A percentile compares a stretch with the other conserved stretches of the same genome.
phyloP scores from a whole-genome alignment of 1,140 invertebrate genomes.

The Popillia japonica region DNA sequence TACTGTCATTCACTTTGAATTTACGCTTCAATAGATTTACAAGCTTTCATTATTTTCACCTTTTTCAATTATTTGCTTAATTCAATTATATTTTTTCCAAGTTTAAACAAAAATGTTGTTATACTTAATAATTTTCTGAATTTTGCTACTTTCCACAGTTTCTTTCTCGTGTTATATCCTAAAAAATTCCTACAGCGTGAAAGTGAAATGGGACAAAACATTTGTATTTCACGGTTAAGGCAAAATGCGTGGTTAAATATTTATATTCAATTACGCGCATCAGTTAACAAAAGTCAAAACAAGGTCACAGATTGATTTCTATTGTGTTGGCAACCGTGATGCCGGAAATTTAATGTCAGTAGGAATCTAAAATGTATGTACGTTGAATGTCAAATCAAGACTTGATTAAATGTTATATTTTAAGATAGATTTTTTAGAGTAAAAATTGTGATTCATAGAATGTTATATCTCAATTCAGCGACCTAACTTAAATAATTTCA shows the following conservation, averaged over 20 bases:
- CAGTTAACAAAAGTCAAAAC: conserved; percentile 7
- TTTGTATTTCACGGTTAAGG: conserved; percentile 12
- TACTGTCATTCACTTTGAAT: too few species aligned
- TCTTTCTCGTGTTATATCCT: not conserved
- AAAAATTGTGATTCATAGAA: too few species aligned
- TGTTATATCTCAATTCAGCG: too few species aligned
- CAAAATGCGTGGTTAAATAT: not conserved
- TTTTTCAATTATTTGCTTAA: too few species aligned
- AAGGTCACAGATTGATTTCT: conserved; percentile 23
- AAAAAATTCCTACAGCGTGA: not conserved
- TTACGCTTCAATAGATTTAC: too few species aligned
- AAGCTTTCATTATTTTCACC: too few species aligned
- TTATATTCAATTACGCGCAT: conserved; percentile 15
- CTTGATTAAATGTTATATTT: too few species aligned
- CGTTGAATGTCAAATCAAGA: not conserved
- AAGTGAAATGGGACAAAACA: conserved; percentile 32
- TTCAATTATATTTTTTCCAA: too few species aligned
- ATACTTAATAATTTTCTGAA: too few species aligned
- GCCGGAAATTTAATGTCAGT: conserved; percentile 1
- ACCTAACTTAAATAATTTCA: too few species aligned
- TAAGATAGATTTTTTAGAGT: too few species aligned
- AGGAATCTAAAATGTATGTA: not conserved
- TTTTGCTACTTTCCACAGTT: not conserved
- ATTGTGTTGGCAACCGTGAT: not conserved
- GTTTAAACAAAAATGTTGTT: too few species aligned